Evolutionary conservation across 2,113 vertebrate genomes (phyloP), one percentile per base, ranked within the genome.

Genomic region (Dasypus novemcinctus): DNA sequence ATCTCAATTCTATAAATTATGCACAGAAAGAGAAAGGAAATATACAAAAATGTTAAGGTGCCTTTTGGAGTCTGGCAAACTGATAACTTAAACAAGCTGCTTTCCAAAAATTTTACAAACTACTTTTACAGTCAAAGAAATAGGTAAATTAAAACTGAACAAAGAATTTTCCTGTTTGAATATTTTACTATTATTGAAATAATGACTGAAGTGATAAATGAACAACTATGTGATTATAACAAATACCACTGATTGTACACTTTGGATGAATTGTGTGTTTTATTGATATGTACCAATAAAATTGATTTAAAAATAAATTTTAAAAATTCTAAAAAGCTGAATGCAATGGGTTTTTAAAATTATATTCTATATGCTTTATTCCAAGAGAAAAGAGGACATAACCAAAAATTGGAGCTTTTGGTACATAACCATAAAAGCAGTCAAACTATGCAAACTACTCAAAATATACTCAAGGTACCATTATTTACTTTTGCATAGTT

Each of bases 51-150:
- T 75, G 43, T 79, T 88, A 91, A 31, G 29, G 38, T 91, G 14
- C 17, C n/a, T 93, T 76, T 46, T 90, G 10, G 54, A 80, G 54
- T 33, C 27, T 72, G 38, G 63, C 86, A 89, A 94, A 20, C 20
- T 38, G 25, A 80, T 27, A 79, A 54, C 64, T 79, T 80, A 91
- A 91, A 79, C 57, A 93, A 86, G 86, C 9, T 59, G 15, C 29
- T 88, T 84, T 61, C 49, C 29, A 81, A 68, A 76, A 87, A 10
- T 76, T 79, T 33, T 71, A 57, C 1, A 74, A n/a, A 7, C 38
- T 93, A 59, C 31, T 87, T 87, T 91, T 88, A 91, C 5, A 74
- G 23, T 91, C 49, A 81, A 4, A 33, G 84, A 80, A 85, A 80
- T 11, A 64, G 2, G 59, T 91, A 88, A 91, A 90, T 38, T 61